phyloP scores from a whole-genome alignment of 2,888 invertebrate genomes.

The Brachypalpus laphriformis region DNA sequence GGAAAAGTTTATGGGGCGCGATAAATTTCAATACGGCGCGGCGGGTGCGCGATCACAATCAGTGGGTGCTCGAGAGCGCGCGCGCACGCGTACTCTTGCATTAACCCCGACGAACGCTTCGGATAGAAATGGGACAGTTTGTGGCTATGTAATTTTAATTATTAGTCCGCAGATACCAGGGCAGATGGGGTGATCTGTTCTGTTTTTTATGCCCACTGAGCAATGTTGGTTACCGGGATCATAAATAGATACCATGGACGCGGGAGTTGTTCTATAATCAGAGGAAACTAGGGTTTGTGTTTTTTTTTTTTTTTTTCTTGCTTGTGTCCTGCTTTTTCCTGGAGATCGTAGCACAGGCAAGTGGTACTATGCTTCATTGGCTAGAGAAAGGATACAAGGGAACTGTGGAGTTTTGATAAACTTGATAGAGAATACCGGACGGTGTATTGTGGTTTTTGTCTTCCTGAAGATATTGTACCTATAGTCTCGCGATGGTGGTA shows the following conservation, averaged over 20 bases:
- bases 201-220: constrained; percentile 58
- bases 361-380: constrained; percentile 23
- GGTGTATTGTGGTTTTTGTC: constrained; percentile 16
- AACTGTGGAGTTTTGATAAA: constrained; percentile 27
- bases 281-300: constrained; percentile 19
- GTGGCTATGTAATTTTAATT: constrained; percentile 63
- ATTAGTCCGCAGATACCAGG: constrained; percentile 28
- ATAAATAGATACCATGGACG: constrained; percentile 21
- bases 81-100: constrained; percentile 40
- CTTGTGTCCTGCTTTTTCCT: constrained; percentile 27
- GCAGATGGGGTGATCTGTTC: constrained; percentile 29
- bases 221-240: constrained; percentile 56
- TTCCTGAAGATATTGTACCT: not conserved
- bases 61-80: constrained; percentile 53
- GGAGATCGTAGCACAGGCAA: not conserved
- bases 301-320: not conserved
- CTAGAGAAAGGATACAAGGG: not conserved
- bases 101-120: constrained; percentile 4
- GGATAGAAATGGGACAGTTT: constrained; percentile 71
- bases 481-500: not conserved
- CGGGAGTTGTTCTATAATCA: constrained; percentile 49
- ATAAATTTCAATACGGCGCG: constrained; percentile 64
- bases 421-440: constrained; percentile 3
- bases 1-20: constrained; percentile 68
- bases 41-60: constrained; percentile 70